Conservation (phyloP, 2,113 vertebrate species). For the Danionella cerebrum region DNA sequence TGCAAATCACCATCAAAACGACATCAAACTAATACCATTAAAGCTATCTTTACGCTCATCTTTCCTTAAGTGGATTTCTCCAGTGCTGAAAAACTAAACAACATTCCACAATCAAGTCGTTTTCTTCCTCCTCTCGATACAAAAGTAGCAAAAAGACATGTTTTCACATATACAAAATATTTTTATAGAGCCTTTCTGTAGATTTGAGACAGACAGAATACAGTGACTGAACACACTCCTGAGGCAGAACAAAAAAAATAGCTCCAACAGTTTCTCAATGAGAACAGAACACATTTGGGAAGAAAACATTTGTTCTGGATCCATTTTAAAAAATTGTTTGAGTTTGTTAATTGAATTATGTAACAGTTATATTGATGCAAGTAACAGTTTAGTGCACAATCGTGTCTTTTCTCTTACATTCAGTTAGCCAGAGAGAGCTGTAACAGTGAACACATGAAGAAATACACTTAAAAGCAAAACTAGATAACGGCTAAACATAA, state of each 20-base stretch:
- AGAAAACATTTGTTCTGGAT: slow-evolving; percentile 15
- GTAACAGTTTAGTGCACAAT: background rate
- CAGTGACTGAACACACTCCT: slow-evolving; percentile 11
- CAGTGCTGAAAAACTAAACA: slow-evolving; percentile 48
- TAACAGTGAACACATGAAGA: background rate
- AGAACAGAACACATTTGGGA: background rate
- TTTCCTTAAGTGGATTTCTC: slow-evolving; percentile 40
- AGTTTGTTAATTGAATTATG: no score
- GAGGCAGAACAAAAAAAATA: slow-evolving; percentile 19
- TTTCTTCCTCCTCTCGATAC: slow-evolving; percentile 48
- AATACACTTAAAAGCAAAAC: slow-evolving; percentile 1
- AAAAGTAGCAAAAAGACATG: slow-evolving; percentile 59
- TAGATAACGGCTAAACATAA: background rate
- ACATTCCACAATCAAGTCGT: slow-evolving; percentile 57
- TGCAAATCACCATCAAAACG: slow-evolving; percentile 20
- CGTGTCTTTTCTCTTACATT: slow-evolving; percentile 34
- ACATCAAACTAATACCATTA: slow-evolving; percentile 38
- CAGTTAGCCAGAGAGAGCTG: slow-evolving; percentile 17
- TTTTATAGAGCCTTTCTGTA: slow-evolving; percentile 10
- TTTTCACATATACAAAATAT: slow-evolving; percentile 43
- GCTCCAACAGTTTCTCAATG: background rate
- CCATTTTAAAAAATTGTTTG: background rate
- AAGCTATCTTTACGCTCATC: slow-evolving; percentile 37
- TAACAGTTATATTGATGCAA: no score
- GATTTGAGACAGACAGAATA: slow-evolving; percentile 19